Conservation (phyloP, 2,113 vertebrate species). For the human region GRCh38 chr15:49144001-49144500, state of each 20-base stretch:
- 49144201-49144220: conserved; percentile 55
- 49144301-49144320: conserved; percentile 87
- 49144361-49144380: background rate
- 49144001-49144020: background rate
- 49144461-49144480: background rate
- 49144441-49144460: background rate
- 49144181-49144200: conserved; percentile 1
- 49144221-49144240: conserved; percentile 99
- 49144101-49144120: background rate
- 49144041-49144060: background rate
- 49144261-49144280: conserved; percentile 99
- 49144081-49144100: background rate
- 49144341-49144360: conserved; percentile 42
- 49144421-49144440: conserved; percentile 25
- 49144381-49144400: conserved; percentile 56
- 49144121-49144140: background rate
- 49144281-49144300: conserved; percentile 99
- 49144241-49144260: conserved; percentile 99
- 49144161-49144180: conserved; percentile 54
- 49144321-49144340: conserved; percentile 48
- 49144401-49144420: conserved; percentile 20
- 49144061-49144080: background rate
- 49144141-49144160: background rate
- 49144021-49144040: conserved; percentile 24
- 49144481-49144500: background rate